Conservation (phyloP, 1,140 invertebrate species). For the Coboldia fuscipes region DNA sequence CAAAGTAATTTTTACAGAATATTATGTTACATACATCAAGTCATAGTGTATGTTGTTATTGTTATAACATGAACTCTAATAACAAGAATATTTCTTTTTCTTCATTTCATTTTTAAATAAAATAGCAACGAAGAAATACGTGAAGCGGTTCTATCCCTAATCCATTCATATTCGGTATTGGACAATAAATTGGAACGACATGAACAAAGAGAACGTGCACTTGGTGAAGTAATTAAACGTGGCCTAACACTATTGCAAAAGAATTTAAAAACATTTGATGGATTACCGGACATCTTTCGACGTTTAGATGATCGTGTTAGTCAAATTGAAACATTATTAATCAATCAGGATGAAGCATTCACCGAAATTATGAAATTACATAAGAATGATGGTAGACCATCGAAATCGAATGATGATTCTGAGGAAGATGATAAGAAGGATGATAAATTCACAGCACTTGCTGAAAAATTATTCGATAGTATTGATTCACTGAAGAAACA, state of each 20-base stretch:
- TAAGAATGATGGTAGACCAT: slow-evolving; percentile 22
- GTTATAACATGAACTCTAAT: too few relatives aligned
- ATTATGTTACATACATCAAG: too few relatives aligned
- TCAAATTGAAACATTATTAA: slow-evolving; percentile 41
- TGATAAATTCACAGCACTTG: too few relatives aligned
- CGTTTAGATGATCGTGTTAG: slow-evolving; percentile 42
- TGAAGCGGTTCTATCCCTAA: slow-evolving; percentile 57
- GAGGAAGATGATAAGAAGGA: slow-evolving; percentile 31
- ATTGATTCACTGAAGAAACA: slow-evolving; percentile 28
- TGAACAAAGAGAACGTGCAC: slow-evolving; percentile 52
- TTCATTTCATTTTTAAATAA: too few relatives aligned
- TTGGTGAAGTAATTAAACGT: slow-evolving; percentile 59
- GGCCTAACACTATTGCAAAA: slow-evolving; percentile 46
- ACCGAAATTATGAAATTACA: slow-evolving; percentile 40
- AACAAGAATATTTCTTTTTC: too few relatives aligned
- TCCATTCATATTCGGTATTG: slow-evolving; percentile 53
- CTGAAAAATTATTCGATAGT: slow-evolving; percentile 27
- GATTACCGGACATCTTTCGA: slow-evolving; percentile 36
- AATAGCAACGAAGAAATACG: slow-evolving; percentile 66
- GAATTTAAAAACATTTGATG: slow-evolving; percentile 41
- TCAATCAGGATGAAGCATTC: slow-evolving; percentile 28
- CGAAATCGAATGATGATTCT: slow-evolving; percentile 20
- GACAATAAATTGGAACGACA: slow-evolving; percentile 69
- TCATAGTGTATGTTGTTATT: too few relatives aligned
- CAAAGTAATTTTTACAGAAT: too few relatives aligned